phyloP scores from a whole-genome alignment of 2,888 invertebrate species.

The Eupeodes luniger region DNA sequence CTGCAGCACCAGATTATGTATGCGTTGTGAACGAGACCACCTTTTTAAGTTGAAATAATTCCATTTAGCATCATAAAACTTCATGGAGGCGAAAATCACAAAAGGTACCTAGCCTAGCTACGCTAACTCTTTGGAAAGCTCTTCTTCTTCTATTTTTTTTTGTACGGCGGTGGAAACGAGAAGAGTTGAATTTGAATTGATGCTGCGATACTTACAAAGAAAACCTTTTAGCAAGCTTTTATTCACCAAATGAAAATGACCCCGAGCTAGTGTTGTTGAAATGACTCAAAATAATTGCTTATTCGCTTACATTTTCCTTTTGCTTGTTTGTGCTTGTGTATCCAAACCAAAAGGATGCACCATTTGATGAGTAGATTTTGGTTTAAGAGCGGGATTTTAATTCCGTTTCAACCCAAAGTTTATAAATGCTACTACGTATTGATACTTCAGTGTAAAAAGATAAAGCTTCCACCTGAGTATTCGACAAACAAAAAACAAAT shows the following conservation, averaged over 20 bases:
- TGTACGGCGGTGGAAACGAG: background rate
- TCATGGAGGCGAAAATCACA: conserved; percentile 38
- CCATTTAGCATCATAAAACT: conserved; percentile 60
- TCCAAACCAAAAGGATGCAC: background rate
- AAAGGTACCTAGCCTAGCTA: conserved; percentile 34
- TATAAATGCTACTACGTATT: too few species aligned
- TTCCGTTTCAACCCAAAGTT: background rate
- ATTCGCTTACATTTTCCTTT: conserved; percentile 55
- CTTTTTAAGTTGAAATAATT: conserved; percentile 67
- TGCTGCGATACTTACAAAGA: conserved; percentile 59
- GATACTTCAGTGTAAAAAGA: too few species aligned
- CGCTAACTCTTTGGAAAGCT: conserved; percentile 53
- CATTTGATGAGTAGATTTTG: background rate
- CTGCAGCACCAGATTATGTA: conserved; percentile 37
- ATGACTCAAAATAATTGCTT: conserved; percentile 70
- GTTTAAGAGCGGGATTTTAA: background rate
- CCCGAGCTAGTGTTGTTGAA: conserved; percentile 56
- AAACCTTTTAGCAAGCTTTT: conserved; percentile 70
- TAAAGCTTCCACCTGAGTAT: too few species aligned
- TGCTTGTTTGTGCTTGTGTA: background rate
- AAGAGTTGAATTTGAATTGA: conserved; percentile 10
- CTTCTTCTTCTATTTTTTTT: background rate
- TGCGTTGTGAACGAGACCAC: conserved; percentile 45
- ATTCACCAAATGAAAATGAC: conserved; percentile 66
- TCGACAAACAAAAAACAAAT: too few species aligned